These are phyloP conservation scores for Adela reaumurella DNA, from an alignment of 2,888 invertebrate species.

Conservation along the genomic window DNA sequence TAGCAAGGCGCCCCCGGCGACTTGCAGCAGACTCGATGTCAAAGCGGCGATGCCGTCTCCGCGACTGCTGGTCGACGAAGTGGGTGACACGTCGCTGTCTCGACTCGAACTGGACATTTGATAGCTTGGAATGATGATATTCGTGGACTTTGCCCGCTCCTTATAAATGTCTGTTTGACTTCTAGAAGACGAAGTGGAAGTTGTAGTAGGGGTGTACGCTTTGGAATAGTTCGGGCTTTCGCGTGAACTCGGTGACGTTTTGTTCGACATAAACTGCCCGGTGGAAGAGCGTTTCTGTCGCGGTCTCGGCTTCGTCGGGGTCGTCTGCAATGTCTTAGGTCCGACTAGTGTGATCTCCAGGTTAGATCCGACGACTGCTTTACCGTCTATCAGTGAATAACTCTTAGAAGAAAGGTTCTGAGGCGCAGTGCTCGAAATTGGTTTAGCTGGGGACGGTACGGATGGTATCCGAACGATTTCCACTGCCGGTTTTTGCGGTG, in stretches of 20 bases:
- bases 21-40: slow-evolving; percentile 17
- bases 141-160: slow-evolving; percentile 10
- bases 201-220: slow-evolving; percentile 12
- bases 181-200: neutral
- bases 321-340: slow-evolving; percentile 31
- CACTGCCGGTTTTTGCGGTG: slow-evolving; percentile 33
- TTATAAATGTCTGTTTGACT: neutral
- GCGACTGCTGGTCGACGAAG: slow-evolving; percentile 24
- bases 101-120: slow-evolving; percentile 21
- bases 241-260: slow-evolving; percentile 32
- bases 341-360: slow-evolving; percentile 69
- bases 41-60: slow-evolving; percentile 16
- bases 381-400: slow-evolving; percentile 37
- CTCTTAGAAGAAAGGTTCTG: slow-evolving; percentile 46
- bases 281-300: slow-evolving; percentile 51
- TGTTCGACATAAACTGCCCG: slow-evolving; percentile 52
- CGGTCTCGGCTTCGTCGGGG: slow-evolving; percentile 17
- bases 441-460: slow-evolving; percentile 33
- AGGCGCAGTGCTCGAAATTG: slow-evolving; percentile 24
- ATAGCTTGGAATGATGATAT: slow-evolving; percentile 35
- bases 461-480: slow-evolving; percentile 57
- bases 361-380: slow-evolving; percentile 58
- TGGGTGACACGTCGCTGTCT: slow-evolving; percentile 26
- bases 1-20: slow-evolving; percentile 9
- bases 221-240: slow-evolving; percentile 28